Evolutionary conservation across 2,888 invertebrate species (phyloP).

Genomic region (Nebria salina): DNA sequence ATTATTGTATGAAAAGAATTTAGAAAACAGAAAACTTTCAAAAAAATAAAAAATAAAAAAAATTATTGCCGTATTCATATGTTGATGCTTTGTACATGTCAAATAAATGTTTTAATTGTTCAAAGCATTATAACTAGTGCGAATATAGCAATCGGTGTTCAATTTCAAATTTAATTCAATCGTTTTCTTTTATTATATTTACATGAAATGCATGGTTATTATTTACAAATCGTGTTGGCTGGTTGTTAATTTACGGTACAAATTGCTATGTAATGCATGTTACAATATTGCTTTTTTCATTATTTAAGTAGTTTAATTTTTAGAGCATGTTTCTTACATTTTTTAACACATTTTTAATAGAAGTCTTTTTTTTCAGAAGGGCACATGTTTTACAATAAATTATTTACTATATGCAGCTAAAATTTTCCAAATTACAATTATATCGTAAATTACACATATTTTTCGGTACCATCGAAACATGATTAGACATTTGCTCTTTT

Average conservation of each 20-base stretch:
- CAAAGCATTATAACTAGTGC: conserved; percentile 24
- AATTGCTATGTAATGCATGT: conserved; percentile 26
- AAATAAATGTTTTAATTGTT: conserved; percentile 5
- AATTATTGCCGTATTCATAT: conserved; percentile 34
- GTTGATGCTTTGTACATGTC: conserved; percentile 18
- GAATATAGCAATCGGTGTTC: conserved; percentile 33
- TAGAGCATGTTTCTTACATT: conserved; percentile 17
- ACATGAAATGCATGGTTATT: conserved; percentile 26
- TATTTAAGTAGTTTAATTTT: conserved; percentile 24
- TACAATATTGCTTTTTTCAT: conserved; percentile 5
- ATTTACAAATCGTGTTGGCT: conserved; percentile 32
- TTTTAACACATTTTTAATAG: conserved; percentile 10
- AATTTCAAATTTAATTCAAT: conserved; percentile 19
- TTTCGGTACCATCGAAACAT: background rate
- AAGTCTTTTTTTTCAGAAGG: background rate
- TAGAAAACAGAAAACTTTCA: conserved; percentile 17
- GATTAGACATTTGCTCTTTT: background rate
- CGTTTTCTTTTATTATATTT: conserved; percentile 18
- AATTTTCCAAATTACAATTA: background rate
- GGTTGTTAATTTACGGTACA: conserved; percentile 30
- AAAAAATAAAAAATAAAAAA: background rate
- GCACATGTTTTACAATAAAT: background rate
- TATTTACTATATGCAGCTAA: background rate
- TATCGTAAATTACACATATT: background rate
- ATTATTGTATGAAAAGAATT: background rate